These are phyloP conservation scores for Eunapius fragilis DNA, from an alignment of 37 sponge, comb jelly and placozoan genomes.

Conservation along the genomic window DNA sequence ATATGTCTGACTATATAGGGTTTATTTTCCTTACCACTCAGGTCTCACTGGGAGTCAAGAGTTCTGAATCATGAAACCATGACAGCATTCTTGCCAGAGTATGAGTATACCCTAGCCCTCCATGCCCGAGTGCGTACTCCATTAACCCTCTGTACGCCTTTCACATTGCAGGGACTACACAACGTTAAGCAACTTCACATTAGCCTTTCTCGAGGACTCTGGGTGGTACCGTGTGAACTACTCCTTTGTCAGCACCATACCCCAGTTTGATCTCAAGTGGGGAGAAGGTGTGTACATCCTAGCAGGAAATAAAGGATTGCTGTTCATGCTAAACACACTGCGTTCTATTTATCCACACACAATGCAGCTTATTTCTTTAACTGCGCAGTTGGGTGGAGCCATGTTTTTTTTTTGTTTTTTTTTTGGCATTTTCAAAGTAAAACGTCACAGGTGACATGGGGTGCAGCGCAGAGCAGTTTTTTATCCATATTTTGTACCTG, in stretches of 20 bases:
- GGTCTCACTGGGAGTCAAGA: slow-evolving; percentile 45
- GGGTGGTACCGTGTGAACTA: slow-evolving; percentile 70
- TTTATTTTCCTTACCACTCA: neutral
- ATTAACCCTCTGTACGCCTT: neutral
- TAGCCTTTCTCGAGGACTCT: slow-evolving; percentile 41
- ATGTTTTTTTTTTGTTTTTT: too few species aligned
- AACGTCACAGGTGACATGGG: too few species aligned
- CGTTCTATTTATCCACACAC: too few species aligned
- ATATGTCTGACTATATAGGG: too few species aligned
- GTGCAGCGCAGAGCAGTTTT: too few species aligned
- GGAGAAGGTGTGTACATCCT: slow-evolving; percentile 41
- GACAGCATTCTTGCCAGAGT: slow-evolving; percentile 14
- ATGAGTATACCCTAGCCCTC: neutral
- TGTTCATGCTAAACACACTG: too few species aligned
- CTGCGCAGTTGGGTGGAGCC: too few species aligned
- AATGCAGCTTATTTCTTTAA: too few species aligned
- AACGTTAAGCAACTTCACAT: slow-evolving; percentile 36
- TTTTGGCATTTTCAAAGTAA: too few species aligned
- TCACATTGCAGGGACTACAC: slow-evolving; percentile 24
- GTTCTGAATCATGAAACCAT: slow-evolving; percentile 19
- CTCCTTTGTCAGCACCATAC: slow-evolving; percentile 3
- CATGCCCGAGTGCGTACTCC: neutral
- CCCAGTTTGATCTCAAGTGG: slow-evolving; percentile 23
- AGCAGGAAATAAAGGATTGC: too few species aligned
- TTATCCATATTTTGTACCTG: too few species aligned